These are phyloP conservation scores for Emydocephalus ijimae DNA, from an alignment of 2,113 vertebrate genomes.

Conservation along the genomic window DNA sequence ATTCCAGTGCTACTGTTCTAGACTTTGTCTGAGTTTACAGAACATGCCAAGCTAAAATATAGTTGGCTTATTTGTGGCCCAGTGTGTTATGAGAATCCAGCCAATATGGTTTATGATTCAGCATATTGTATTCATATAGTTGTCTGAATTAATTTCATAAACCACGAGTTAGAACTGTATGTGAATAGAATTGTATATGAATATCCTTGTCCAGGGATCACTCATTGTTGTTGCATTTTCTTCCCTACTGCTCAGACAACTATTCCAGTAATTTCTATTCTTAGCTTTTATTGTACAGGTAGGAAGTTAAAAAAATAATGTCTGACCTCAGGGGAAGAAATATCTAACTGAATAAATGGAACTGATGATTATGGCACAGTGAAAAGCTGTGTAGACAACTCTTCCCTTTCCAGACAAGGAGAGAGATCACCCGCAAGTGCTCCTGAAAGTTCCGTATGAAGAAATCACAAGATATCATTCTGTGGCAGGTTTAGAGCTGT, in stretches of 20 bases:
- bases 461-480: not conserved
- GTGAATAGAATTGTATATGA: not conserved
- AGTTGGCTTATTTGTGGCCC: not conserved
- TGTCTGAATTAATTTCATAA: not conserved
- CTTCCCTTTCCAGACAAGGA: not conserved
- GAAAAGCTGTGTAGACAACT: not conserved
- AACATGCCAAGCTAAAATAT: not conserved
- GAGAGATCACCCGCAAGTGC: not conserved
- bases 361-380: not conserved
- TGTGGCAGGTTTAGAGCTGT: not conserved
- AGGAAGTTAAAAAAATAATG: not conserved
- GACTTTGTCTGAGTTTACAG: not conserved
- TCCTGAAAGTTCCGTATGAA: not conserved
- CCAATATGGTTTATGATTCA: not conserved
- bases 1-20: not conserved
- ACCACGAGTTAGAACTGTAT: not conserved
- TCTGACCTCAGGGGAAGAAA: not conserved
- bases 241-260: not conserved
- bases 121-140: not conserved
- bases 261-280: not conserved
- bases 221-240: not conserved
- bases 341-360: not conserved
- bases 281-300: not conserved
- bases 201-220: not conserved
- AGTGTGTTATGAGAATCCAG: not conserved